phyloP scores from a whole-genome alignment of 2,113 vertebrate species.

The Zonotrichia leucophrys region DNA sequence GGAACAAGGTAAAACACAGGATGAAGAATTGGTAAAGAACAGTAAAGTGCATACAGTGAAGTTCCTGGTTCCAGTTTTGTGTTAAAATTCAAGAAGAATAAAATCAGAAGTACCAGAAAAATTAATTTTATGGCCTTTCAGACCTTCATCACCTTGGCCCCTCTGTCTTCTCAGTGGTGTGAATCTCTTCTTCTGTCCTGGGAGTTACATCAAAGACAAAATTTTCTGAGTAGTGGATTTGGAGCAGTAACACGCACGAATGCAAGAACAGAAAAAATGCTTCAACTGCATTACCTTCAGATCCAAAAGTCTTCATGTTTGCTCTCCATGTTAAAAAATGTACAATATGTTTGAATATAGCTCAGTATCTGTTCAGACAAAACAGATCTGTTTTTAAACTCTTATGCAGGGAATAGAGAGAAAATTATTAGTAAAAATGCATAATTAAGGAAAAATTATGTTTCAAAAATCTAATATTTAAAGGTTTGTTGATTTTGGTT shows the following conservation, averaged over 20 bases:
- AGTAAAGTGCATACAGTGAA: not conserved
- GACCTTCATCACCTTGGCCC: not conserved
- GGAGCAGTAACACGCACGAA: rapidly evolving
- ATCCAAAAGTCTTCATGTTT: not conserved
- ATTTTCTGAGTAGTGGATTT: not conserved
- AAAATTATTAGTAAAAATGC: not conserved
- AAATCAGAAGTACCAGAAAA: not conserved
- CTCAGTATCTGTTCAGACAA: not conserved
- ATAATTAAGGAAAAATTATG: not conserved
- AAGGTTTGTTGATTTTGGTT: not conserved
- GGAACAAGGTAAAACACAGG: not conserved
- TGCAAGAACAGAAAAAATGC: not conserved
- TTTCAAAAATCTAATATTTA: not conserved
- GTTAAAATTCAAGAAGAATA: not conserved
- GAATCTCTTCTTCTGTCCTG: not conserved
- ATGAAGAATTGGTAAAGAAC: not conserved
- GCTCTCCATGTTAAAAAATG: not conserved
- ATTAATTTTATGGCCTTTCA: not conserved
- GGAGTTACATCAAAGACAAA: not conserved
- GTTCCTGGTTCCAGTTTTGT: not conserved
- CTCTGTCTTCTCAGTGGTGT: rapidly evolving
- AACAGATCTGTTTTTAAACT: not conserved
- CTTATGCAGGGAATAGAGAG: not conserved
- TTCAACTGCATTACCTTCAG: not conserved
- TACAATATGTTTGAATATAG: not conserved